Percentiles rank a stretch among this genome's conserved stretches.
These are phyloP conservation scores for Nymphicus hollandicus DNA, from an alignment of 2,113 vertebrate genomes.

Conservation along the genomic window DNA sequence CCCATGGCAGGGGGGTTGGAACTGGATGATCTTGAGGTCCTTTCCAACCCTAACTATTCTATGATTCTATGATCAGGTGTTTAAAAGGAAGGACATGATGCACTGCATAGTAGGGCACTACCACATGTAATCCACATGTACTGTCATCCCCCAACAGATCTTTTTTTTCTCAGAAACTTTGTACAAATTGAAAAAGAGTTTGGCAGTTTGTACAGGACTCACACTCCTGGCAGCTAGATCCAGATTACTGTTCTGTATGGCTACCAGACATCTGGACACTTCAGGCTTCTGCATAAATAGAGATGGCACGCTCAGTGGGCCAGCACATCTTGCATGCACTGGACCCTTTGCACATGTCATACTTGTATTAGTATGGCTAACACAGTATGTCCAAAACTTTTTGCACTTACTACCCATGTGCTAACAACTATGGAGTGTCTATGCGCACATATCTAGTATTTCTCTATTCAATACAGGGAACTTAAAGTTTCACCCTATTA, in stretches of 20 bases:
- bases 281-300: not conserved
- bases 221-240: not conserved
- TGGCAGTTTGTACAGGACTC: not conserved
- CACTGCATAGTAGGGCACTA: not conserved
- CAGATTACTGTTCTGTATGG: not conserved
- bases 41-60: too few species aligned
- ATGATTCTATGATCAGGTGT: not conserved
- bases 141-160: not conserved
- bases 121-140: not conserved
- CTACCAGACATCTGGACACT: not conserved
- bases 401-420: not conserved
- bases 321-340: not conserved
- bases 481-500: not conserved
- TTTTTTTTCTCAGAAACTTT: not conserved
- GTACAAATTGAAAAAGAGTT: not conserved
- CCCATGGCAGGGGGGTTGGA: too few species aligned
- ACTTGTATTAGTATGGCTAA: rapidly evolving
- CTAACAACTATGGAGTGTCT: not conserved
- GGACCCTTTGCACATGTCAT: not conserved
- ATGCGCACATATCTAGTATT: not conserved
- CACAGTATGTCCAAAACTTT: not conserved
- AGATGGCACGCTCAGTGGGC: rapidly evolving
- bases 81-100: not conserved
- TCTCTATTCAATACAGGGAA: not conserved
- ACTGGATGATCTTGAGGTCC: too few species aligned